phyloP scores from a whole-genome alignment of 2,113 vertebrate genomes.

The Poeciliopsis occidentalis region DNA sequence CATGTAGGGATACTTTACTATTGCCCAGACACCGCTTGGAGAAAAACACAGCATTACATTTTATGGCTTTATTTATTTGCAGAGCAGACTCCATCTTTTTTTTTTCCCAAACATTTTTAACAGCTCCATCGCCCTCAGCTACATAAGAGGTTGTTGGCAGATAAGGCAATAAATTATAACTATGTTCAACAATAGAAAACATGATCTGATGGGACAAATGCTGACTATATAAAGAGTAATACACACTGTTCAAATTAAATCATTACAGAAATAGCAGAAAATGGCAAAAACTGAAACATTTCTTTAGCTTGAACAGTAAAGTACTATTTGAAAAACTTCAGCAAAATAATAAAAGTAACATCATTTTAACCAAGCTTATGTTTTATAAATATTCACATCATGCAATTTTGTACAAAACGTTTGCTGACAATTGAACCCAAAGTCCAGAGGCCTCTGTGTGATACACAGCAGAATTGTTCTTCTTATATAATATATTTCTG shows the following conservation, averaged over 20 bases:
- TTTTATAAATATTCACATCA: background rate
- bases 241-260: constrained; percentile 26
- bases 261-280: constrained; percentile 24
- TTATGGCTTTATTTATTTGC: constrained; percentile 65
- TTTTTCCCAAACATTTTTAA: constrained; percentile 43
- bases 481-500: background rate
- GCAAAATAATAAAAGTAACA: background rate
- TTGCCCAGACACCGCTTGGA: constrained; percentile 22
- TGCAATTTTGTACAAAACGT: background rate
- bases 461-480: background rate
- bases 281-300: background rate
- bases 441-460: background rate
- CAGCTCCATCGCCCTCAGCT: constrained; percentile 25
- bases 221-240: constrained; percentile 20
- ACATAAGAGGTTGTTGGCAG: constrained; percentile 59
- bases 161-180: constrained; percentile 50
- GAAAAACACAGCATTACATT: too few relatives aligned
- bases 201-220: constrained; percentile 27
- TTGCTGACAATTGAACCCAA: background rate
- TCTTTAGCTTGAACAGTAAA: too few relatives aligned
- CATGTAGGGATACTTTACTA: constrained; percentile 65
- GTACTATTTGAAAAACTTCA: background rate
- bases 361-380: background rate
- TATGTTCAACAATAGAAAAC: constrained; percentile 46
- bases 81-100: constrained; percentile 59